These are phyloP conservation scores for Apis cerana DNA, from an alignment of 1,140 invertebrate species.

Conservation along the genomic window DNA sequence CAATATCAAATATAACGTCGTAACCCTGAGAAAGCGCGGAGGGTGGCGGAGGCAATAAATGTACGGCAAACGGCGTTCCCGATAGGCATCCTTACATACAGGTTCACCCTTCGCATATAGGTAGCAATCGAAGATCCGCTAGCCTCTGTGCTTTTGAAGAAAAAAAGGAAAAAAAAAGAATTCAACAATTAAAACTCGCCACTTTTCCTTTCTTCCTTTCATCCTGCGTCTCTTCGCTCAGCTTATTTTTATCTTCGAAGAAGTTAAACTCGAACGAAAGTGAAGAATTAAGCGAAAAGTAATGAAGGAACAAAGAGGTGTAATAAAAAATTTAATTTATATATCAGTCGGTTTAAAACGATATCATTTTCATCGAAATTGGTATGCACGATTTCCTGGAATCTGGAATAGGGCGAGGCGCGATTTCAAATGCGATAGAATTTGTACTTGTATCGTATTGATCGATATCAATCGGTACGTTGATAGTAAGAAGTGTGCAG, in stretches of 20 bases:
- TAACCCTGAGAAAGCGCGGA: conserved; percentile 72
- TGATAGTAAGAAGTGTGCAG: conserved; percentile 44
- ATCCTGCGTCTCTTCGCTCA: neutral
- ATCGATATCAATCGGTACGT: conserved; percentile 53
- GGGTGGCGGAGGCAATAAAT: conserved; percentile 78
- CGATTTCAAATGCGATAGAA: conserved; percentile 13
- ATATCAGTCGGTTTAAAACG: too few species aligned
- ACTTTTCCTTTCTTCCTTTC: conserved; percentile 37
- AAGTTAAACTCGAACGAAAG: too few species aligned
- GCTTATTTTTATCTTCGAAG: too few species aligned
- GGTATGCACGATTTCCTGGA: neutral
- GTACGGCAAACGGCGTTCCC: conserved; percentile 79
- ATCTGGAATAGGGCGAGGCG: too few species aligned
- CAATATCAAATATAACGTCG: conserved; percentile 82
- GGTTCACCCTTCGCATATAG: conserved; percentile 68
- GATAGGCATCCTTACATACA: conserved; percentile 74
- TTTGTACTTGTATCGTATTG: conserved; percentile 26
- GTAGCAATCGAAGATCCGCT: conserved; percentile 63
- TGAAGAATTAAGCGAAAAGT: too few species aligned
- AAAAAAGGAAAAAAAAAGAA: conserved; percentile 21
- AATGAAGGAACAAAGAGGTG: too few species aligned
- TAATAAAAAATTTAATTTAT: too few species aligned
- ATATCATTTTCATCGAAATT: too few species aligned
- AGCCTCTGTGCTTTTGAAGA: conserved; percentile 40
- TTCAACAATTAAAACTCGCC: neutral